Percentiles rank a stretch among this genome's conserved stretches.
These are phyloP conservation scores for Leucophora obtusa DNA, from an alignment of 2,888 invertebrate species.

Conservation along the genomic window DNA sequence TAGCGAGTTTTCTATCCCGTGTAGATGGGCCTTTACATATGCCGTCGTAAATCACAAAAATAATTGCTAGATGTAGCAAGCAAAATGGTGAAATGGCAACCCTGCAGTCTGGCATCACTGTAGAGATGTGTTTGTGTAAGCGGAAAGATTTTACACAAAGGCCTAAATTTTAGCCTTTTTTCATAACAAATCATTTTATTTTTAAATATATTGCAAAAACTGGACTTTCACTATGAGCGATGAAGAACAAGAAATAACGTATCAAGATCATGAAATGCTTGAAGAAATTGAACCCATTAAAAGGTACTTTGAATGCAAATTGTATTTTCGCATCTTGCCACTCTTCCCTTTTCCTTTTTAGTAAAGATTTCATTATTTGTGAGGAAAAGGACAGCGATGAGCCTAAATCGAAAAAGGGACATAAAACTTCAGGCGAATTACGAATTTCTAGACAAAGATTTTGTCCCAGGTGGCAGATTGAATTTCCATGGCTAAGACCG, in stretches of 20 bases:
- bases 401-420: slow-evolving; percentile 46
- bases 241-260: slow-evolving; percentile 47
- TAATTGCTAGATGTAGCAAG: too few relatives aligned
- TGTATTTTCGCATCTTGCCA: slow-evolving; percentile 2
- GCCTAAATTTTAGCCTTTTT: slow-evolving; percentile 58
- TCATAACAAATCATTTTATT: slow-evolving; percentile 23
- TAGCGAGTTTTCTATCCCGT: too few relatives aligned
- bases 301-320: slow-evolving; percentile 22
- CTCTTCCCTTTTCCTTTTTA: slow-evolving; percentile 13
- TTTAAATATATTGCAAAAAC: slow-evolving; percentile 15
- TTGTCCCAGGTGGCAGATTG: slow-evolving; percentile 64
- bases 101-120: too few relatives aligned
- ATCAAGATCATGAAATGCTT: slow-evolving; percentile 46
- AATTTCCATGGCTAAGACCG: slow-evolving; percentile 66
- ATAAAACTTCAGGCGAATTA: slow-evolving; percentile 40
- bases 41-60: too few relatives aligned
- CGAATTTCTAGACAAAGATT: slow-evolving; percentile 65
- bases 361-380: slow-evolving; percentile 21
- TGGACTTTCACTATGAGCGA: slow-evolving; percentile 41
- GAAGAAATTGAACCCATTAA: slow-evolving; percentile 47
- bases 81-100: too few relatives aligned
- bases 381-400: slow-evolving; percentile 38
- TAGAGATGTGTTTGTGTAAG: too few relatives aligned
- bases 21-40: too few relatives aligned
- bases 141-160: too few relatives aligned